Evolutionary conservation across 2,888 invertebrate genomes (phyloP).

Genomic region (Sminthurides aquaticus): DNA sequence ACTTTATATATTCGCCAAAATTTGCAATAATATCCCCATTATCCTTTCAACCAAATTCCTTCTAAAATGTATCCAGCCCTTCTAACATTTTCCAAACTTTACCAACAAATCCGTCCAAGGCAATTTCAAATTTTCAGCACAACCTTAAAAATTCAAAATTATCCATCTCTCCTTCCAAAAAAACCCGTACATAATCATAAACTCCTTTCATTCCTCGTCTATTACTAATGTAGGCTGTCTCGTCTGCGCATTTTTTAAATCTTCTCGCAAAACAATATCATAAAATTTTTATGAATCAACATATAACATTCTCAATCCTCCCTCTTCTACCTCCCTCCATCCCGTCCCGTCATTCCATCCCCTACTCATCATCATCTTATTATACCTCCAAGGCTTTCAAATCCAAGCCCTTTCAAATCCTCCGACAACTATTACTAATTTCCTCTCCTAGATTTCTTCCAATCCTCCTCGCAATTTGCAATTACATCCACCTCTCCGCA

Average conservation of each 20-base stretch:
- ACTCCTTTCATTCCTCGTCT: not conserved
- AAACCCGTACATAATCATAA: not conserved
- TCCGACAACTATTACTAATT: no score
- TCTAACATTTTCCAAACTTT: not conserved
- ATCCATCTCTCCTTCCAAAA: not conserved
- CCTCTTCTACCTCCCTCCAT: not conserved
- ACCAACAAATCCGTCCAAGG: not conserved
- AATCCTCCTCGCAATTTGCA: no score
- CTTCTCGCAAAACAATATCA: conserved; percentile 35
- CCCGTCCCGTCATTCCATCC: no score
- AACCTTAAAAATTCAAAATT: not conserved
- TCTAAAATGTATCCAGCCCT: not conserved
- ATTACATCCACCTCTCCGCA: no score
- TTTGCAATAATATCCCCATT: not conserved
- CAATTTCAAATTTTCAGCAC: not conserved
- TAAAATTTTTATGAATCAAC: conserved; percentile 36
- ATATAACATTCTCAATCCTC: conserved; percentile 33
- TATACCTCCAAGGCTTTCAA: no score
- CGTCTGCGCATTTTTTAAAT: not conserved
- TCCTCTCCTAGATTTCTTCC: no score
- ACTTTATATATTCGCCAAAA: no score
- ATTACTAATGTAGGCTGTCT: not conserved
- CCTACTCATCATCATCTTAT: no score
- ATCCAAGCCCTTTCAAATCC: no score
- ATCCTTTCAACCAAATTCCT: not conserved